A percentile compares a stretch with the other conserved stretches of the same genome.
These are phyloP conservation scores for Tiphia femorata DNA, from an alignment of 2,888 invertebrate species.

Conservation along the genomic window DNA sequence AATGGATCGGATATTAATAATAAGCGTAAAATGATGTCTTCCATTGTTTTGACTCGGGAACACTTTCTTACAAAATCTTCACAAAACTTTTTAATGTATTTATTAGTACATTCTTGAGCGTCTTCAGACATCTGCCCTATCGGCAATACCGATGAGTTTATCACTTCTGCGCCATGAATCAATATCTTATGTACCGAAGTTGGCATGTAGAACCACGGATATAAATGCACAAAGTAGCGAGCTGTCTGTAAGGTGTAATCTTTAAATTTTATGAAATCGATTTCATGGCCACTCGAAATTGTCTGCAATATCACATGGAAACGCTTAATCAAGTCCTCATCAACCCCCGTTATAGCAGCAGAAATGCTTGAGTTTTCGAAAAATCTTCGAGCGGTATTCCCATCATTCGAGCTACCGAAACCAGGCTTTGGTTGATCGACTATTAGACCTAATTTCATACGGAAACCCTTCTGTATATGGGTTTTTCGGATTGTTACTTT, in stretches of 20 bases:
- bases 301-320: not conserved
- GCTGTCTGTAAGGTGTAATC: not conserved
- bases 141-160: too few species aligned
- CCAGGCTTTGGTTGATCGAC: constrained; percentile 1
- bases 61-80: too few species aligned
- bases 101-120: too few species aligned
- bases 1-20: too few species aligned
- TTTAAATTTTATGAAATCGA: not conserved
- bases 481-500: constrained; percentile 19
- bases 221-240: too few species aligned
- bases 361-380: not conserved
- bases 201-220: too few species aligned
- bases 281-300: not conserved
- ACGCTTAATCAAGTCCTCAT: not conserved
- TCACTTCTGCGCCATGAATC: too few species aligned
- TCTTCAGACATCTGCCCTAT: too few species aligned
- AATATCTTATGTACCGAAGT: too few species aligned
- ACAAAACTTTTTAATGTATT: too few species aligned
- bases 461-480: not conserved
- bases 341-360: not conserved
- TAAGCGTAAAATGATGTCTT: too few species aligned
- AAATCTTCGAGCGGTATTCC: constrained; percentile 1
- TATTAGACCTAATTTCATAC: not conserved
- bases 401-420: constrained; percentile 2
- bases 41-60: too few species aligned